These are phyloP conservation scores for Nomada flava DNA, from an alignment of 2,888 invertebrate species.

Conservation along the genomic window DNA sequence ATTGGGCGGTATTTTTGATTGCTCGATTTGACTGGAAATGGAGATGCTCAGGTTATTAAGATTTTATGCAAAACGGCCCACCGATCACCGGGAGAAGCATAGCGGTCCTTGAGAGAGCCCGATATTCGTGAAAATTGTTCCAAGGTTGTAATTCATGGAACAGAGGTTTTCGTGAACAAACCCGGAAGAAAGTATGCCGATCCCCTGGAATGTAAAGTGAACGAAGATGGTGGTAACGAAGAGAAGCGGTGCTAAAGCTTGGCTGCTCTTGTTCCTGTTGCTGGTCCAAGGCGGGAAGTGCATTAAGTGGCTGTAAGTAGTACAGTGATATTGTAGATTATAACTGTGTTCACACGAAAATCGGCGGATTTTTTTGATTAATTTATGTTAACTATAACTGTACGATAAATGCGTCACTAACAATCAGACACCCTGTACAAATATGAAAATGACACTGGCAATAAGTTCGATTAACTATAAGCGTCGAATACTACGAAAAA, in stretches of 20 bases:
- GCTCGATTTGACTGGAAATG: constrained; percentile 1
- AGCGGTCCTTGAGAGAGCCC: constrained; percentile 34
- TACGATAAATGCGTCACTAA: too few species aligned
- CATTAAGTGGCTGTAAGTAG: constrained; percentile 84
- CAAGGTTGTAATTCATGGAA: not conserved
- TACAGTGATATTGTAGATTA: constrained; percentile 46
- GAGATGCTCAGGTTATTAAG: constrained; percentile 5
- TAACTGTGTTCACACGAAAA: too few species aligned
- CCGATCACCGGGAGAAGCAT: constrained; percentile 38
- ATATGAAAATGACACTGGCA: too few species aligned
- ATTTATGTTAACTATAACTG: too few species aligned
- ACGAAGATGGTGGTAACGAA: constrained; percentile 74
- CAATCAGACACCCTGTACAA: too few species aligned
- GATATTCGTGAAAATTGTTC: not conserved
- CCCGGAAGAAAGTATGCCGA: constrained; percentile 45
- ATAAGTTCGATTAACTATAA: too few species aligned
- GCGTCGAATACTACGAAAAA: too few species aligned
- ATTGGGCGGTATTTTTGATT: not conserved
- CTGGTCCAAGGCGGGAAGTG: constrained; percentile 78
- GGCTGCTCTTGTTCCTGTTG: constrained; percentile 74
- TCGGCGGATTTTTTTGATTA: too few species aligned
- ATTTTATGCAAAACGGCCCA: constrained; percentile 25
- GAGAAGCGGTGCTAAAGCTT: constrained; percentile 64
- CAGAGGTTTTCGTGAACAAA: not conserved
- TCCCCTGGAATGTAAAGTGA: constrained; percentile 74